phyloP scores from a whole-genome alignment of 2,797 vertebrate genomes.

The Hoplostethus atlanticus region DNA sequence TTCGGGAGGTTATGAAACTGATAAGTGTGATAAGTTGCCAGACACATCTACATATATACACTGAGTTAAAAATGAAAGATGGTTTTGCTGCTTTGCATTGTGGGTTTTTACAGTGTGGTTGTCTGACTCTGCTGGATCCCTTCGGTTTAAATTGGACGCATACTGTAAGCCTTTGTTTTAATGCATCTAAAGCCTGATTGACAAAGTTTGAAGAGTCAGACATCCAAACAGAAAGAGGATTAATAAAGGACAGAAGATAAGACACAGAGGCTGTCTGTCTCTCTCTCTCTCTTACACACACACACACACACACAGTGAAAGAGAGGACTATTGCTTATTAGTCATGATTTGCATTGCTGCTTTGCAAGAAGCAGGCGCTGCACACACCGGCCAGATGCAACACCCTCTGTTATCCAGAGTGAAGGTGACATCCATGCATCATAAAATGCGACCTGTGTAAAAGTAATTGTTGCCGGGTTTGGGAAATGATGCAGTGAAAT shows the following conservation, averaged over 20 bases:
- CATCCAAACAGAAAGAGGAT: constrained; percentile 49
- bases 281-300: not conserved
- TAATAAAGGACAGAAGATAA: constrained; percentile 42
- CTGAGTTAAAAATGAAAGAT: no score
- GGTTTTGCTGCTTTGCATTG: no score
- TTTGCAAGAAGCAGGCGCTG: constrained; percentile 55
- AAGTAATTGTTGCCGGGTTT: constrained; percentile 5
- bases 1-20: no score
- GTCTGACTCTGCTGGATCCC: not conserved
- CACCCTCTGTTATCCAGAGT: constrained; percentile 1
- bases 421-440: constrained; percentile 22
- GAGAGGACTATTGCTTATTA: constrained; percentile 6
- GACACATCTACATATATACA: no score
- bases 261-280: constrained; percentile 19
- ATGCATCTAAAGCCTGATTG: constrained; percentile 44
- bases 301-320: not conserved
- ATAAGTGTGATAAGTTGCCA: no score
- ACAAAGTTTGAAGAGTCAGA: constrained; percentile 52
- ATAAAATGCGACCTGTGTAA: not conserved
- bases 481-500: not conserved
- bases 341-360: constrained; percentile 29
- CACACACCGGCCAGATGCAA: constrained; percentile 32
- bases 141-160: constrained; percentile 11
- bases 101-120: constrained; percentile 36
- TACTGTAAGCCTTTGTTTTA: constrained; percentile 48